phyloP scores from a whole-genome alignment of 2,797 vertebrate genomes.

The Paguma larvata region DNA sequence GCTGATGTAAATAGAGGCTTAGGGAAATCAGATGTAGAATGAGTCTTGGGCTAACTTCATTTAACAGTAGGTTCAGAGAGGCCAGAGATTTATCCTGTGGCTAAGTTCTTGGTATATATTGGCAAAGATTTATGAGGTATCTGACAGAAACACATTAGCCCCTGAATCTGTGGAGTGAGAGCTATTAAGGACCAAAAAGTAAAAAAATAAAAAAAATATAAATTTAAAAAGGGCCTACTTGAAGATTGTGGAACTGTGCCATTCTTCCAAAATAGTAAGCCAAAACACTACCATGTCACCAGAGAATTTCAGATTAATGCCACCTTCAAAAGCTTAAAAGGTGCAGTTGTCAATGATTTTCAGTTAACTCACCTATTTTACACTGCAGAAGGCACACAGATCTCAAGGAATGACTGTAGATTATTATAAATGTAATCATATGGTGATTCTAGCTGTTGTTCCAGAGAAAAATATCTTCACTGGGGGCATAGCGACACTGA shows the following conservation, averaged over 20 bases:
- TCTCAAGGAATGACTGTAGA: background rate
- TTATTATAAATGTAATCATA: background rate
- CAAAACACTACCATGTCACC: background rate
- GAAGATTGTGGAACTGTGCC: background rate
- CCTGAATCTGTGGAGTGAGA: background rate
- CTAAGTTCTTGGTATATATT: background rate
- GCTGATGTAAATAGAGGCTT: background rate
- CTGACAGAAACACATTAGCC: background rate
- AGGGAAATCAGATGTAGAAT: background rate
- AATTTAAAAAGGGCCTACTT: background rate
- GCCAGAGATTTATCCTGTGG: background rate
- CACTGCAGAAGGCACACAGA: background rate
- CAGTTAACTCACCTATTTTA: background rate
- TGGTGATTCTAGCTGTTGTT: background rate
- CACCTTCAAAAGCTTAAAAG: slow-evolving; percentile 31
- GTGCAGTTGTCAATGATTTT: background rate
- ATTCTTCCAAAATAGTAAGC: slow-evolving; percentile 15
- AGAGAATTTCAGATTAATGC: background rate
- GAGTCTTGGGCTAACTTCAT: background rate
- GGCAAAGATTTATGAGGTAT: background rate
- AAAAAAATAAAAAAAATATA: no score
- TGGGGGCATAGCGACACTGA: background rate
- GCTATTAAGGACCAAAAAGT: background rate
- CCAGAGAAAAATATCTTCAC: background rate
- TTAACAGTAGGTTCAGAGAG: background rate